phyloP scores from a whole-genome alignment of 2,888 invertebrate species.

The Nebria salina region DNA sequence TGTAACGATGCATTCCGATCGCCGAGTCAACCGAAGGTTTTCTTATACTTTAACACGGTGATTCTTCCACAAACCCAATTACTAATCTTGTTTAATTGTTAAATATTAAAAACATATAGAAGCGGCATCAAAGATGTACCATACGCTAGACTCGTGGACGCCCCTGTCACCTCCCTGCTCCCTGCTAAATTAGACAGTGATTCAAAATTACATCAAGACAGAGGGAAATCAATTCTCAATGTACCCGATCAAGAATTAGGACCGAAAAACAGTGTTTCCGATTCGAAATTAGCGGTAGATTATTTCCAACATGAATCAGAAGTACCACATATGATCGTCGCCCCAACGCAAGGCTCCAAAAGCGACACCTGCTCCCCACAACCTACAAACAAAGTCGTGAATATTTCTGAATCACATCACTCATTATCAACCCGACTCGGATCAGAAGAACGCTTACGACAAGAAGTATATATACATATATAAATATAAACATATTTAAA shows the following conservation, averaged over 20 bases:
- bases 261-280: conserved; percentile 87
- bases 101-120: not conserved
- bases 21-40: conserved; percentile 65
- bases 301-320: conserved; percentile 66
- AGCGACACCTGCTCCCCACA: conserved; percentile 58
- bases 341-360: conserved; percentile 49
- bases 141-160: conserved; percentile 80
- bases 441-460: conserved; percentile 68
- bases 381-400: conserved; percentile 61
- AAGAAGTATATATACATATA: conserved; percentile 61
- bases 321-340: conserved; percentile 52
- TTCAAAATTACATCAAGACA: conserved; percentile 72
- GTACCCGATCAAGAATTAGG: conserved; percentile 62
- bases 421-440: conserved; percentile 70
- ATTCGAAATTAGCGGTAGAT: conserved; percentile 84
- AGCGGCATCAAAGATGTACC: conserved; percentile 71
- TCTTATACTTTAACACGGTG: conserved; percentile 71
- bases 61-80: not conserved
- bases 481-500: too few species aligned
- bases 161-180: conserved; percentile 64
- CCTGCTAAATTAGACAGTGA: conserved; percentile 74
- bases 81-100: too few species aligned
- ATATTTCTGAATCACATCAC: conserved; percentile 74
- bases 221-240: conserved; percentile 62
- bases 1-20: conserved; percentile 20